Percentiles rank a stretch among this genome's conserved stretches.
phyloP scores from a whole-genome alignment of 2,888 invertebrate genomes.

The Argyresthia goedartella region DNA sequence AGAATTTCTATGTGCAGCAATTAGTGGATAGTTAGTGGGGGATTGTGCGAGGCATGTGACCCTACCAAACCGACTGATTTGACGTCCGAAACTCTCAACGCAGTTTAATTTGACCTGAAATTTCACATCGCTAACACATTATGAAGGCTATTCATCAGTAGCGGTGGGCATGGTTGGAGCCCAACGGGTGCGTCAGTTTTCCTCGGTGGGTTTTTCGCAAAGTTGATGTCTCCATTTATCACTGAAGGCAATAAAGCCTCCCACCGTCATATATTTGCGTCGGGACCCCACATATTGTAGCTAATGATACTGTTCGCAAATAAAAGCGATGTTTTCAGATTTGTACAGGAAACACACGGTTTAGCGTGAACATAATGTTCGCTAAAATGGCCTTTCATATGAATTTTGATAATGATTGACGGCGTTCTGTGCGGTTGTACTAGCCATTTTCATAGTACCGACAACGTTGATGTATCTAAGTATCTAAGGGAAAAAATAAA shows the following conservation, averaged over 20 bases:
- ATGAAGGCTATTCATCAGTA: constrained; percentile 3
- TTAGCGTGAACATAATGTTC: background rate
- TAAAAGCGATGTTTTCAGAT: constrained; percentile 35
- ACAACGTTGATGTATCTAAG: background rate
- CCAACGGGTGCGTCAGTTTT: background rate
- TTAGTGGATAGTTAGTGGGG: too few species aligned
- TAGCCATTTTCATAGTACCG: background rate
- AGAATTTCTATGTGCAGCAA: too few species aligned
- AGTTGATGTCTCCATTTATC: constrained; percentile 42
- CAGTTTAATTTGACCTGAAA: too few species aligned
- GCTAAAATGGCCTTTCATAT: background rate
- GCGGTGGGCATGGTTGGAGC: background rate
- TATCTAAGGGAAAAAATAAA: background rate
- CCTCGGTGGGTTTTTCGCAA: background rate
- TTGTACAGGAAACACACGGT: constrained; percentile 5
- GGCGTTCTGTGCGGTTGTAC: background rate
- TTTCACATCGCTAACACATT: background rate
- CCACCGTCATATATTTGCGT: constrained; percentile 36
- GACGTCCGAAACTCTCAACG: too few species aligned
- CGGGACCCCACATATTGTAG: constrained; percentile 29
- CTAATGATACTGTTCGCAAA: constrained; percentile 43
- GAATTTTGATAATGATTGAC: background rate
- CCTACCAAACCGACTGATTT: too few species aligned
- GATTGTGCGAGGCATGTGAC: too few species aligned
- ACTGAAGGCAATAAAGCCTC: constrained; percentile 40